phyloP scores from a whole-genome alignment of 1,140 invertebrate genomes.

The Anagrus nilaparvatae region DNA sequence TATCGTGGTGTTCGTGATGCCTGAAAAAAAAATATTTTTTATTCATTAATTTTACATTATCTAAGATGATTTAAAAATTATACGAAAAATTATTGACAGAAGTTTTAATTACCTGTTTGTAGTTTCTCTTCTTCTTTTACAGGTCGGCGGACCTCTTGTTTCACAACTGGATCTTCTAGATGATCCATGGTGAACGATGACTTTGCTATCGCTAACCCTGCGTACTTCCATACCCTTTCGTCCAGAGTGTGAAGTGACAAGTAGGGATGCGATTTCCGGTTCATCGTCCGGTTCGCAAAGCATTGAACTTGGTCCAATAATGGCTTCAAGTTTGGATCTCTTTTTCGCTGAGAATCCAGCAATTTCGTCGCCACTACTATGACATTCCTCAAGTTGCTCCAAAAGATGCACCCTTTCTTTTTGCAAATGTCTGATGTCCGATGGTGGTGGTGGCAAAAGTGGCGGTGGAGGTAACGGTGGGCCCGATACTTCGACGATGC shows the following conservation, averaged over 20 bases:
- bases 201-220: slow-evolving; percentile 42
- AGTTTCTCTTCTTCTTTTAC: slow-evolving; percentile 35
- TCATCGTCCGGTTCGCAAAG: slow-evolving; percentile 35
- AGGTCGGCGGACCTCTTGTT: slow-evolving; percentile 35
- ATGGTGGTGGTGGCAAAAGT: slow-evolving; percentile 31
- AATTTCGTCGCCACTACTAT: slow-evolving; percentile 56
- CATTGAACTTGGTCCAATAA: no score
- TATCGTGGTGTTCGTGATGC: slow-evolving; percentile 47
- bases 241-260: slow-evolving; percentile 38
- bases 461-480: slow-evolving; percentile 28
- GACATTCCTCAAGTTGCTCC: slow-evolving; percentile 62
- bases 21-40: no score
- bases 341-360: slow-evolving; percentile 43
- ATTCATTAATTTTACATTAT: no score
- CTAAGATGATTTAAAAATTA: no score
- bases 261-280: slow-evolving; percentile 39
- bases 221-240: slow-evolving; percentile 46
- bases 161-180: slow-evolving; percentile 43
- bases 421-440: slow-evolving; percentile 56
- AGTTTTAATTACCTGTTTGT: slow-evolving; percentile 28
- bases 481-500: slow-evolving; percentile 28
- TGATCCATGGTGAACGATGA: slow-evolving; percentile 37
- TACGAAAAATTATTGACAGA: neutral
- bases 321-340: neutral
- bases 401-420: slow-evolving; percentile 59